These are phyloP conservation scores for Xiphydria camelus DNA, from an alignment of 2,888 invertebrate species.

Conservation along the genomic window DNA sequence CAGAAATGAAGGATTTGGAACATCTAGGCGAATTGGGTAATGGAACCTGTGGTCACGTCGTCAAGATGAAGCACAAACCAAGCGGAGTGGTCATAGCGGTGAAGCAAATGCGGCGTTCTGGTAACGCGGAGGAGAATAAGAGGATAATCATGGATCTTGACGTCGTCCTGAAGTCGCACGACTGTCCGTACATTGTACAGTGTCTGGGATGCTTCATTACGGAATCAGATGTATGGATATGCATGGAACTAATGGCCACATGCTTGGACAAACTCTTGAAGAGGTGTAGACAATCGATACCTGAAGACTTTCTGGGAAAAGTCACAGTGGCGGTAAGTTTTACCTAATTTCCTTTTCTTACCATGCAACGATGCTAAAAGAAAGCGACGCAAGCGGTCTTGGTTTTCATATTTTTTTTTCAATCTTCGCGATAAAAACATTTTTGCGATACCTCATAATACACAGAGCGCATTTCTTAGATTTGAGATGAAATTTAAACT, in stretches of 20 bases:
- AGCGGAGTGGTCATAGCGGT: conserved; percentile 90
- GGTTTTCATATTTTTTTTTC: no score
- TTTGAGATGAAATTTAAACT: no score
- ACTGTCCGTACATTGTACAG: conserved; percentile 95
- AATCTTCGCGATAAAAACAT: no score
- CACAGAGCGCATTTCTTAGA: no score
- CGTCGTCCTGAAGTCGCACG: conserved; percentile 96
- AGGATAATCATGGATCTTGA: conserved; percentile 98
- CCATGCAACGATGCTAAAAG: no score
- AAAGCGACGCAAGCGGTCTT: background rate
- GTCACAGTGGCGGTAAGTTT: conserved; percentile 89
- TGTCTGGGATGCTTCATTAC: conserved; percentile 98
- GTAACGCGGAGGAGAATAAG: conserved; percentile 96
- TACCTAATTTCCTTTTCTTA: conserved; percentile 22
- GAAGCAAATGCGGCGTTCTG: conserved; percentile 97
- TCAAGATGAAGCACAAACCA: conserved; percentile 90
- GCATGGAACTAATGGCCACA: conserved; percentile 99
- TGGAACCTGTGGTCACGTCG: conserved; percentile 97
- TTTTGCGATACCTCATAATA: no score
- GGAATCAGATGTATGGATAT: conserved; percentile 98
- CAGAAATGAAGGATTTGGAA: conserved; percentile 81
- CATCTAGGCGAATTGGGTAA: conserved; percentile 87
- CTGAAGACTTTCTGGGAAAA: conserved; percentile 94
- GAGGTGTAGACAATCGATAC: conserved; percentile 83
- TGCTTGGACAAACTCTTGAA: conserved; percentile 97